Evolutionary conservation across 2,797 vertebrate genomes (phyloP), one percentile per base, ranked within the genome.

Genomic region (Tinamus major): DNA sequence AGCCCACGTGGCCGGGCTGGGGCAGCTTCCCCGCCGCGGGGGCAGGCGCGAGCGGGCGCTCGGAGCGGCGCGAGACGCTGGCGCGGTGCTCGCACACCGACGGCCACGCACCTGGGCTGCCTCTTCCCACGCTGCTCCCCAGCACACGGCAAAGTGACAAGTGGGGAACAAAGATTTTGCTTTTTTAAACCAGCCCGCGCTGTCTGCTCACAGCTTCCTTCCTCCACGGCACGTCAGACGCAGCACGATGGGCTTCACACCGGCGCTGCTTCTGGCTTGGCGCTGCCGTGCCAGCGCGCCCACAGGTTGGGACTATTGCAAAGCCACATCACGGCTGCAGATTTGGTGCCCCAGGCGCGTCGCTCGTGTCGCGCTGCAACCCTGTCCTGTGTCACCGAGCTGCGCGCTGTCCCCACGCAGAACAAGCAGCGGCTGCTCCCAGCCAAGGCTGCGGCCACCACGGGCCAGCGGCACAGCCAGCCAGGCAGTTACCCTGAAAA

Each of bases 41-140:
- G 29, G 48, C 79, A 51, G 75, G 0, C 0, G 48, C 1, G 0
- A 29, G 27, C 53, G 18, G 42, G 16, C 1, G 0, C 0, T 62
- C 2, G 2, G 44, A 56, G 53, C 64, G 42, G 49, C 31, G 59
- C 17, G n/a, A 33, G 13, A 42, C 61, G n/a, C 26, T 41, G 49
- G 3, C 0, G 1, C 4, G 49, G 65, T 72, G 41, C 46, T 18
- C 48, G 3, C 14, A 16, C 41, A 20, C 13, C 48, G 35, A 19
- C 2, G 13, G n/a, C 9, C 6, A 0, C 7, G 26, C 24, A 24
- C 19, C 35, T 8, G 3, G 11, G 23, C 9, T 1, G 1, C 3
- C 1, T 31, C 63, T 29, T 4, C 7, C 21, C 58, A 35, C 62
- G 55, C 16, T 7, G 4, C 44, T 35, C 35, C 44, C 31, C 62